phyloP scores from a whole-genome alignment of 2,113 vertebrate genomes.

The Apistogramma diplotaenia region DNA sequence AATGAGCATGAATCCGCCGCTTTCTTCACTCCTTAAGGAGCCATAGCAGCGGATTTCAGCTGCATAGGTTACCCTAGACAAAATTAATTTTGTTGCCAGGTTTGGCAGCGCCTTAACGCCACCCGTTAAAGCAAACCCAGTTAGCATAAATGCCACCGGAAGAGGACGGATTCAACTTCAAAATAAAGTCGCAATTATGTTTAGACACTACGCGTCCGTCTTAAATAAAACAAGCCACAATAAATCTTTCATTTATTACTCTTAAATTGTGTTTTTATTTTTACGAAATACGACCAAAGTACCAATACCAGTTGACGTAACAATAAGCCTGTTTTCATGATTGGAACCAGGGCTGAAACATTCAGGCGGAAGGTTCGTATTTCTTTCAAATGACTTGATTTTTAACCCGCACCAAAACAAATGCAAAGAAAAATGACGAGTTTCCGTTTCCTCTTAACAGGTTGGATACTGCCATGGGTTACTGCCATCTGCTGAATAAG shows the following conservation, averaged over 20 bases:
- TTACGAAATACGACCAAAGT: accelerated
- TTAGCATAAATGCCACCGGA: slow-evolving; percentile 2
- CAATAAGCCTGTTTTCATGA: accelerated
- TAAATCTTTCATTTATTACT: accelerated
- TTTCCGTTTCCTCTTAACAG: slow-evolving; percentile 69
- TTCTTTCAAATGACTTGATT: background rate
- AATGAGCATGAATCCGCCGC: slow-evolving; percentile 13
- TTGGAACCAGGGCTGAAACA: background rate
- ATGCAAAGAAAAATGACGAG: slow-evolving; percentile 54
- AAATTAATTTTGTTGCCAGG: slow-evolving; percentile 39
- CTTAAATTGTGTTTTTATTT: background rate
- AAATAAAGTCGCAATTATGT: background rate
- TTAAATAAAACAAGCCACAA: background rate
- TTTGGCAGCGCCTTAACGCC: slow-evolving; percentile 26
- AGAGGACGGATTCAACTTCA: background rate
- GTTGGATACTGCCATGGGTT: no score
- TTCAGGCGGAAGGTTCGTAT: accelerated
- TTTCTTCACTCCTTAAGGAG: background rate
- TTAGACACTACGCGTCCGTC: accelerated
- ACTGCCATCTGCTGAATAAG: slow-evolving; percentile 49
- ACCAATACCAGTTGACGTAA: no score
- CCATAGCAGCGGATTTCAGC: slow-evolving; percentile 1
- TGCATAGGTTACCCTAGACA: background rate
- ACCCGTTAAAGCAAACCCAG: background rate
- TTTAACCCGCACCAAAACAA: slow-evolving; percentile 41